Base-by-base conservation (phyloP, 2,888 invertebrate species). In the Phytoseiulus persimilis region DNA sequence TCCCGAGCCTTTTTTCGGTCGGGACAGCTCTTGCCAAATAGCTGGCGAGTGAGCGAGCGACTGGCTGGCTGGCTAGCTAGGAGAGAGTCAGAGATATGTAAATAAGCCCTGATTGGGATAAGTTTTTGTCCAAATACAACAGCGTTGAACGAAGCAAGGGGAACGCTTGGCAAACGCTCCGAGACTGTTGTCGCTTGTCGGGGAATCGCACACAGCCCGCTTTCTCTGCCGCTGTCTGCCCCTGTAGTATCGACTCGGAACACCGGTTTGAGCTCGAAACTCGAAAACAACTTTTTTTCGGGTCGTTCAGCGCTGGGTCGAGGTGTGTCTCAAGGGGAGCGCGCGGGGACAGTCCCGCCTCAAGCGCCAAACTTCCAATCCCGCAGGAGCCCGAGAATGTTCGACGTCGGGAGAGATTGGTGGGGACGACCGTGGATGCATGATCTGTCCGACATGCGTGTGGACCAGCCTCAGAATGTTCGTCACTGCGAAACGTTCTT, bases 41-140 rank as follows among this genome's bases (percentile, higher is more conserved):
- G 65, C 65, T 11, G 65, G 65, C 65, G 28, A 65, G 87, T 5
- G 87, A 32, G 87, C 11, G 87, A 39, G 33, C 28, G 33, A 32
- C 31, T 18, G 6, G 0, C 32, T 33, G 87, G n/a, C 32, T 39
- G 87, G 32, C 18, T 32, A 11, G 87, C 18, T 31, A n/a, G 33
- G 32, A 45, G 87, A 87, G 32, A 32, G 5, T 31, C 32, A 28
- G 32, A n/a, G n/a, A 45, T 87, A 32, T 87, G 45, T 87, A 87
- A 87, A 87, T 87, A 87, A 87, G 87, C 45, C 39, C 87, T 87
- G 87, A 87, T 87, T 87, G 87, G 39, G 87, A 33, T 87, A 87
- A 87, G 87, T 87, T 87, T 87, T 87, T 87, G 87, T 87, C 32
- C 87, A 87, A 87, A 87, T 87, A 87, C 87, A 39, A 65, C 65